Base-by-base conservation (phyloP, 2,888 invertebrate species). In the Heliconius cydno region DNA sequence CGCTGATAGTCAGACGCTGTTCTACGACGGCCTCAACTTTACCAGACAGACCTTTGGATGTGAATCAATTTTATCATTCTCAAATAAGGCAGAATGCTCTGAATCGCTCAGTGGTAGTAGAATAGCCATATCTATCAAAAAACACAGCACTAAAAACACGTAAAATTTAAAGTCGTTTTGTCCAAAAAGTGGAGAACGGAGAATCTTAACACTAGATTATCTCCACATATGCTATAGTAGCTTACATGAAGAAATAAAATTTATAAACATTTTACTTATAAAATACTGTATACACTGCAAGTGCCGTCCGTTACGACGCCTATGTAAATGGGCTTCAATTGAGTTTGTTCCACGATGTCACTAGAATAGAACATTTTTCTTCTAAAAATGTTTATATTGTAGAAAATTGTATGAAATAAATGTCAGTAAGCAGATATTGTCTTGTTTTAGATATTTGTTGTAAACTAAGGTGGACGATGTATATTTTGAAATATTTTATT, bases 261-360 rank as follows among this genome's bases (percentile, higher is more conserved):
- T 7, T 52, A 52, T 52, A n/a, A 57, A 57, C 73, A 60, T 38
- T 60, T 60, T 25, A 38, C 73, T 60, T 34, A 73, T 60, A 60
- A 73, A 73, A 60, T 60, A 73, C 15, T 38, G 12, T 60, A n/a
- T 57, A 60, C 30, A 72, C 73, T 73, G 34, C 57, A n/a, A 73
- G 72, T 52, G 4, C 12, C 22, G 73, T 60, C 73, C 60, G 73
- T 60, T 73, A 73, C 73, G 73, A 73, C 73, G 73, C 60, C 73
- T 73, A 73, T 73, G 73, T 60, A 73, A 73, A 73, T 73, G 73
- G 13, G 60, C 34, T 34, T 60, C 73, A 60, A 73, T 73, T 73
- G 73, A 73, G 73, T 73, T 73, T 73, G 73, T 57, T 73, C 73
- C 73, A 72, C 60, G 57, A 57, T 68, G 72, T 72, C 72, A 72